Base-by-base conservation (phyloP, 2,113 vertebrate species). In the Pelusios castaneus region DNA sequence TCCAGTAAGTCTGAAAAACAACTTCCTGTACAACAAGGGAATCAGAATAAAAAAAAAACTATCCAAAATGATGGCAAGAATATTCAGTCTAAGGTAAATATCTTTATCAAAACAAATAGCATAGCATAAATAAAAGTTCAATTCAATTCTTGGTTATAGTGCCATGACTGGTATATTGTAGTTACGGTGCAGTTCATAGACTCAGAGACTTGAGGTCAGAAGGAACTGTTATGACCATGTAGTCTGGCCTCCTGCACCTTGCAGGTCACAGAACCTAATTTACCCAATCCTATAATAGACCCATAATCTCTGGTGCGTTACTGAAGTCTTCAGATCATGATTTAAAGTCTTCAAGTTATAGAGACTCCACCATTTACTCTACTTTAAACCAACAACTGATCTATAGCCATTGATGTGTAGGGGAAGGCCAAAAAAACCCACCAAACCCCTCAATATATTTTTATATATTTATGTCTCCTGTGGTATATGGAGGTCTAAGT, bases 81-180 rank as follows among this genome's bases (percentile, higher is more conserved):
- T 82, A 79, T 16, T 86, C 97, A 88, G 16, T 92, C 87, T 51
- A 96, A 96, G 96, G 98, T 98, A 84, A 89, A 45, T 3, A 83
- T 34, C 24, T 38, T 78, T 91, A 84, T 52, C 31, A 85, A 56
- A 92, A 41, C 4, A 47, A 38, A 54, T 4, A 82, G 2, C 29
- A 24, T 24, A 21, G 51, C 2, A 67, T 70, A 92, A 85, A 34
- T 79, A 29, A 3, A 49, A 27, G 3, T 47, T 1, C 82, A 0
- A 82, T 52, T 38, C 80, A 89, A 60, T 89, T n/a, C 79, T 79
- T 76, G 25, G 3, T 60, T 25, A 19, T 60, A 52, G 6, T 58
- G 11, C 31, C 55, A 47, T 43, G 1, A 0, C 0, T 2, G 27
- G 17, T 10, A 29, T 27, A 56, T 34, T 82, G 10, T 76, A 76